Base-by-base conservation (phyloP, 1,140 invertebrate genomes). In the Zaprionus davidi region DNA sequence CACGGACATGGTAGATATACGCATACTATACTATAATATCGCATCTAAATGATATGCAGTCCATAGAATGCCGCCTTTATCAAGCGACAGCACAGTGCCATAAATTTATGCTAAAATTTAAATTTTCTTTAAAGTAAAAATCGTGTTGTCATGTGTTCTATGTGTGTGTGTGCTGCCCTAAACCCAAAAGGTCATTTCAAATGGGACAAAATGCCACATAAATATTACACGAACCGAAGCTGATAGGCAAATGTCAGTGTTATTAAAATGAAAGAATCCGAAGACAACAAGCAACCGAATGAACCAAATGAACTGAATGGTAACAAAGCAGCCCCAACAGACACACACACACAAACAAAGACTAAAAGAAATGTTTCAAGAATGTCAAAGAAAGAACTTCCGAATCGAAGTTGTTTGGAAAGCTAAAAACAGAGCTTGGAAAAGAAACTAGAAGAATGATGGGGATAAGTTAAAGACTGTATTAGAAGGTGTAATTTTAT, bases 71-170 rank as follows among this genome's bases (percentile, higher is more conserved):
- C 73, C 68, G 73, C 68, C 68, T 65, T 76, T 76, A 76, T 76
- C 68, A 55, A 59, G 55, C 60, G 57, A 70, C 56, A 72, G 66
- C 71, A 62, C 71, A 78, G 56, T 28, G 46, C 73, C 78, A 87
- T 87, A 87, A 87, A 87, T 87, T 87, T 88, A 87, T 88, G 83
- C 83, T 87, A 81, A 87, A 87, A 88, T 87, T 87, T 87, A 87
- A 87, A 83, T 87, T 87, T 88, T 74, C 83, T 83, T 87, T 88
- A 34, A 83, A 70, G 71, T 76, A 53, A 64, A 71, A 62, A 55
- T 53, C 71, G 55, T 75, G 72, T 64, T 64, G 59, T 26, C 67
- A 15, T 66, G 7, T 53, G 24, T 38, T 66, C 6, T 3, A n/a
- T 59, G 56, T 49, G 26, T 60, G 44, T 60, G 31, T 56, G 24